Evolutionary conservation across 2,888 invertebrate species (phyloP), one percentile per base, ranked within the genome.

Genomic region (Plagodis dolabraria): DNA sequence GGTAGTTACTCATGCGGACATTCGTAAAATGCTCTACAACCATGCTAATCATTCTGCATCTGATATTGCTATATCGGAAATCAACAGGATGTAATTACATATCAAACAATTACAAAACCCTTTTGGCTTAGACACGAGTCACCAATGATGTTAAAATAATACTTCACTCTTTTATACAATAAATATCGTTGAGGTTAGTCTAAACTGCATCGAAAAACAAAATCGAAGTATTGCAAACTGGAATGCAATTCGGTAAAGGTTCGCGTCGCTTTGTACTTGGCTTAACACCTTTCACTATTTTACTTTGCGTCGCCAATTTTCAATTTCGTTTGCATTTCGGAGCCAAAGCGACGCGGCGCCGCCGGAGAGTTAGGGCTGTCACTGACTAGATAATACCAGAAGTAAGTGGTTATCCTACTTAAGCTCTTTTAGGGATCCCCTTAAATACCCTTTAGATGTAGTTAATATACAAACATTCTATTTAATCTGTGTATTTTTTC

Each of bases 241-340:
- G 43, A 49, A 48, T 45, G 40, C 40, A 45, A 53, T 45, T 45
- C 46, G 9, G n/a, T 35, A 47, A 38, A 7, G 35, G 49, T 49
- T 56, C 34, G 49, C 11, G 36, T 53, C 38, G 53, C 36, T 35
- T 45, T 11, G 45, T 46, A 50, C 50, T 55, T 60, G 43, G 57
- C 53, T 54, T 58, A 51, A 55, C 63, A 58, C 60, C 57, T 63
- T 46, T 60, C 59, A 50, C 61, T 55, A 40, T 59, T 68, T 59
- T 52, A 64, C 57, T 53, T 60, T 57, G 34, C 56, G 47, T 61
- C 61, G 57, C 51, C 63, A 60, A 60, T 60, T 66, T 68, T 62
- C 57, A 68, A 68, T 64, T 64, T 65, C 61, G 63, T 68, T 66
- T 62, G 65, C 63, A 59, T 61, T 45, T 60, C 56, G 60, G 44